Percentiles rank a stretch among this genome's conserved stretches.
These are phyloP conservation scores for Leucoraja erinaceus DNA, from an alignment of 2,113 vertebrate genomes.

Conservation along the genomic window DNA sequence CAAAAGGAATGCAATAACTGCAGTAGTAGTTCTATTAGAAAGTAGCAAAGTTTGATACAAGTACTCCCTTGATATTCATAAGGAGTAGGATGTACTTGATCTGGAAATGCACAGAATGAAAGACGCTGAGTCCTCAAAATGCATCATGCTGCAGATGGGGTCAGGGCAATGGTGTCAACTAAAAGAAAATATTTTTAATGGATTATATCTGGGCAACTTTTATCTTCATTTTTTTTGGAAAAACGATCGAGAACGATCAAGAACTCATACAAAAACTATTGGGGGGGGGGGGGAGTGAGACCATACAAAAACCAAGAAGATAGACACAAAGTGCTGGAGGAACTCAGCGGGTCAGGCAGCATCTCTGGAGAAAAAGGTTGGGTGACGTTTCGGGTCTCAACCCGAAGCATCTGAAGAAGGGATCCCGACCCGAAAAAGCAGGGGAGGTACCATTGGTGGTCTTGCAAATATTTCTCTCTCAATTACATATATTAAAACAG, in stretches of 20 bases:
- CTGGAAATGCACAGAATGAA: neutral
- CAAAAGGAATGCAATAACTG: neutral
- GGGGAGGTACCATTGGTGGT: too few relatives aligned
- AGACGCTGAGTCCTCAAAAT: neutral
- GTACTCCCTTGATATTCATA: neutral
- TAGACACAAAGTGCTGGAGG: too few relatives aligned
- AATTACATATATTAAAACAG: too few relatives aligned
- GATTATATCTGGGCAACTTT: neutral
- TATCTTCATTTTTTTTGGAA: neutral
- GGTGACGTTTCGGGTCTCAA: too few relatives aligned
- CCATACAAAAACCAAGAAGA: too few relatives aligned
- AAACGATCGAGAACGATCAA: neutral
- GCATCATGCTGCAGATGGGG: neutral
- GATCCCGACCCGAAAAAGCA: too few relatives aligned
- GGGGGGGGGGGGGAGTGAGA: too few relatives aligned
- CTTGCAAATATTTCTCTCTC: too few relatives aligned
- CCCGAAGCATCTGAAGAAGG: too few relatives aligned
- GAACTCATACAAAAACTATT: neutral
- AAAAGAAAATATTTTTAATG: neutral
- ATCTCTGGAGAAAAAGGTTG: too few relatives aligned
- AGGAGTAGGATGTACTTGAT: neutral
- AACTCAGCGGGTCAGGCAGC: too few relatives aligned
- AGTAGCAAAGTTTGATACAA: neutral
- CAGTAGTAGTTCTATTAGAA: neutral
- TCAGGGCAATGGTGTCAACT: neutral